Percentiles rank a stretch among this genome's conserved stretches.
Conservation (phyloP, 2,797 vertebrate genomes). For the Pantherophis vulpinus region DNA sequence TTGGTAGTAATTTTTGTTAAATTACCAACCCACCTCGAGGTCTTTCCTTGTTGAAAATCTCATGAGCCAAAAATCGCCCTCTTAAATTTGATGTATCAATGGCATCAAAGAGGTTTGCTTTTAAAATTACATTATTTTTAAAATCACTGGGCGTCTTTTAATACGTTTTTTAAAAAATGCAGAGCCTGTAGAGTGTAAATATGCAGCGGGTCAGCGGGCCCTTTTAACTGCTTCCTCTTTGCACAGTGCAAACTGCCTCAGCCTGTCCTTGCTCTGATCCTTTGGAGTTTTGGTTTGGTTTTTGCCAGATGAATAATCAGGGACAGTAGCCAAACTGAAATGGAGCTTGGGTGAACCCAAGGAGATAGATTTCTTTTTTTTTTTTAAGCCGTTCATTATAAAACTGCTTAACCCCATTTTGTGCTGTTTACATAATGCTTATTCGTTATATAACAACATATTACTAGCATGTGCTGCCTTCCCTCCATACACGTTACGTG, state of each 20-base stretch:
- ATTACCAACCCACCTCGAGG: background rate
- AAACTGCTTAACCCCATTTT: background rate
- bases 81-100: conserved; percentile 26
- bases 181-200: conserved; percentile 49
- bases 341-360: conserved; percentile 54
- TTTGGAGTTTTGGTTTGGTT: conserved; percentile 43
- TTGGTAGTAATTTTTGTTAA: conserved; percentile 24
- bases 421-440: background rate
- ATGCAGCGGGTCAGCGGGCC: conserved; percentile 32
- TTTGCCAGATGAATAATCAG: conserved; percentile 75
- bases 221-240: conserved; percentile 48
- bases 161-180: conserved; percentile 15
- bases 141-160: conserved; percentile 14
- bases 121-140: conserved; percentile 30
- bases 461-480: background rate
- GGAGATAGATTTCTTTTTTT: conserved; percentile 33
- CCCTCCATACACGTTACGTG: background rate
- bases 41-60: background rate
- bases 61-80: background rate
- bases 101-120: conserved; percentile 35
- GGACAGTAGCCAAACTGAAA: conserved; percentile 59
- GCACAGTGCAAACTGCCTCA: conserved; percentile 55
- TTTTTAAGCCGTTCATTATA: conserved; percentile 8
- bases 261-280: conserved; percentile 55
- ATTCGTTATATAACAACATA: background rate